phyloP scores from a whole-genome alignment of 1,140 invertebrate species.

The Zaprionus vittiger region DNA sequence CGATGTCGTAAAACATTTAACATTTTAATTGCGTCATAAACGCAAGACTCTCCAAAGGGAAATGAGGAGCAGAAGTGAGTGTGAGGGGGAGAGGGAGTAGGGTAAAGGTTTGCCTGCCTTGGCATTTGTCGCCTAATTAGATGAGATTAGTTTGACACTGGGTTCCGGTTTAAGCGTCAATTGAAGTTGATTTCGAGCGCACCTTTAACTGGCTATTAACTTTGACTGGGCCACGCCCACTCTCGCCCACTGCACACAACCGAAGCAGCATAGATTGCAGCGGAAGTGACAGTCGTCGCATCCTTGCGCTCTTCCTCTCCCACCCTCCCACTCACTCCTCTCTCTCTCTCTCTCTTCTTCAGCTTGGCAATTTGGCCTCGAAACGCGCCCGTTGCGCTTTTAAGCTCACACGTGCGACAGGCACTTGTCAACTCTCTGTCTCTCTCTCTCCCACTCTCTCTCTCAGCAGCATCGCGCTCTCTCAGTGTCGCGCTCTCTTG shows the following conservation, averaged over 20 bases:
- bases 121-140: constrained; percentile 74
- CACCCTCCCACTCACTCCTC: constrained; percentile 6
- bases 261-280: constrained; percentile 6
- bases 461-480: constrained; percentile 12
- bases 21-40: constrained; percentile 80
- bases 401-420: constrained; percentile 75
- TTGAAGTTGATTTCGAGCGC: constrained; percentile 44
- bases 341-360: constrained; percentile 39
- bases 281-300: constrained; percentile 69
- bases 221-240: constrained; percentile 38
- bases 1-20: constrained; percentile 74
- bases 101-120: constrained; percentile 38
- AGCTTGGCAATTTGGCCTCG: constrained; percentile 71
- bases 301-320: constrained; percentile 20
- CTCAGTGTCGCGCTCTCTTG: constrained; percentile 15
- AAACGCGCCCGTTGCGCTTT: constrained; percentile 75
- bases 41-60: constrained; percentile 8
- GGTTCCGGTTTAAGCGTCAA: constrained; percentile 34
- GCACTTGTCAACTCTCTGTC: constrained; percentile 53
- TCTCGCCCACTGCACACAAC: neutral
- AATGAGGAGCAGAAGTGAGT: constrained; percentile 14
- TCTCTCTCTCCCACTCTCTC: constrained; percentile 14
- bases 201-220: constrained; percentile 9
- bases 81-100: neutral
- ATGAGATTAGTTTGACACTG: constrained; percentile 65